Percentiles rank a stretch among this genome's conserved stretches.
These are phyloP conservation scores for Aleiodes testaceus DNA, from an alignment of 2,888 invertebrate species.

Conservation along the genomic window DNA sequence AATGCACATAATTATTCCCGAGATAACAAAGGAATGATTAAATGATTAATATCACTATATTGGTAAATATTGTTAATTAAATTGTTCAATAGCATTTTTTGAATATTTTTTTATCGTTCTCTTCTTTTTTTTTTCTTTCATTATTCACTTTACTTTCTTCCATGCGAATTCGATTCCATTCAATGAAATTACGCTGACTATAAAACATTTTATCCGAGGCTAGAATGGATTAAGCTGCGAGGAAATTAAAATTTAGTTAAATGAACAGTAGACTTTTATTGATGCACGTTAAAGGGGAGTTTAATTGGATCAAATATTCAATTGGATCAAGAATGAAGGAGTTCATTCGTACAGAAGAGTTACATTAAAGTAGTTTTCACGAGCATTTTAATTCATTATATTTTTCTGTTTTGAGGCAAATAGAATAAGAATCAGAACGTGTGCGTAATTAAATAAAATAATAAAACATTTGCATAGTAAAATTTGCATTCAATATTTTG, in stretches of 20 bases:
- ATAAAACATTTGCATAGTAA: too few relatives aligned
- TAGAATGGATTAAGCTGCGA: conserved; percentile 1
- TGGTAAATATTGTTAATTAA: too few relatives aligned
- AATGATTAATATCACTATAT: too few relatives aligned
- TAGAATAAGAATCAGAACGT: too few relatives aligned
- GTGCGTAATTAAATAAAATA: too few relatives aligned
- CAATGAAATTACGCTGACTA: neutral
- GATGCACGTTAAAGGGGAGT: conserved; percentile 13
- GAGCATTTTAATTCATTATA: neutral
- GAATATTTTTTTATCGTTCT: too few relatives aligned
- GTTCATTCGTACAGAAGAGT: conserved; percentile 3
- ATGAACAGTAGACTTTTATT: conserved; percentile 18
- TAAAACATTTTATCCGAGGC: neutral
- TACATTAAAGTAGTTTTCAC: neutral
- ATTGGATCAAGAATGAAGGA: conserved; percentile 6
- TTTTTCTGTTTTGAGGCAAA: too few relatives aligned
- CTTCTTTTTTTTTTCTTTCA: too few relatives aligned
- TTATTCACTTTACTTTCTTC: neutral
- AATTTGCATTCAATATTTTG: too few relatives aligned
- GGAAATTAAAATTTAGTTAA: conserved; percentile 8
- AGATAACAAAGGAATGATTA: too few relatives aligned
- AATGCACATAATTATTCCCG: too few relatives aligned
- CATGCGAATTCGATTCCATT: neutral
- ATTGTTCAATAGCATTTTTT: too few relatives aligned
- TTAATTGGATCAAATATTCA: conserved; percentile 25